Conservation (phyloP, 2,888 invertebrate species). For the Proisotoma minuta region DNA sequence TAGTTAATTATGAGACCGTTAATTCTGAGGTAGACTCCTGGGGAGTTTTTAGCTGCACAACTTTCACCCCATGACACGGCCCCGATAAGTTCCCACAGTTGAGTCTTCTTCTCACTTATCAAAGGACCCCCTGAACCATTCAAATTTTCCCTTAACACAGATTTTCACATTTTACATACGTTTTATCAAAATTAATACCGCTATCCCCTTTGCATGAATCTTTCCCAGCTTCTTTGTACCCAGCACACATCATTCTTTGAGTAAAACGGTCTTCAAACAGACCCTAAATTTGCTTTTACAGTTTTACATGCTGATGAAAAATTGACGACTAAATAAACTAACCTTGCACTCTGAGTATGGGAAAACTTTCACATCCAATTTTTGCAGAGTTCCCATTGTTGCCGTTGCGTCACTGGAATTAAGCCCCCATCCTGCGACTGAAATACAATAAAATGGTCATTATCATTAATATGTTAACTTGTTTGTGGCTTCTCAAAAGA, state of each 20-base stretch:
- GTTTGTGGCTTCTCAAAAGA: not conserved
- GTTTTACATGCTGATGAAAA: no score
- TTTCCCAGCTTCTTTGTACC: conserved; percentile 35
- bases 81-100: conserved; percentile 38
- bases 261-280: no score
- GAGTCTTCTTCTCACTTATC: conserved; percentile 26
- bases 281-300: no score
- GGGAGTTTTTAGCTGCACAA: conserved; percentile 34
- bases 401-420: conserved; percentile 18
- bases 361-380: conserved; percentile 37
- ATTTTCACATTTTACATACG: no score
- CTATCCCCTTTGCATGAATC: conserved; percentile 46
- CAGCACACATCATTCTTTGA: conserved; percentile 39
- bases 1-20: conserved; percentile 17
- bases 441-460: not conserved
- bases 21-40: conserved; percentile 34
- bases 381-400: conserved; percentile 36
- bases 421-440: conserved; percentile 39
- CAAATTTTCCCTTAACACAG: not conserved
- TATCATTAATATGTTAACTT: not conserved
- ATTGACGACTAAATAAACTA: no score
- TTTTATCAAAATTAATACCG: no score
- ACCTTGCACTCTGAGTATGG: conserved; percentile 25
- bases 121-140: conserved; percentile 40
- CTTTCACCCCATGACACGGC: conserved; percentile 41